Evolutionary conservation across 2,797 vertebrate genomes (phyloP).

Genomic region (Malacoraja senta): DNA sequence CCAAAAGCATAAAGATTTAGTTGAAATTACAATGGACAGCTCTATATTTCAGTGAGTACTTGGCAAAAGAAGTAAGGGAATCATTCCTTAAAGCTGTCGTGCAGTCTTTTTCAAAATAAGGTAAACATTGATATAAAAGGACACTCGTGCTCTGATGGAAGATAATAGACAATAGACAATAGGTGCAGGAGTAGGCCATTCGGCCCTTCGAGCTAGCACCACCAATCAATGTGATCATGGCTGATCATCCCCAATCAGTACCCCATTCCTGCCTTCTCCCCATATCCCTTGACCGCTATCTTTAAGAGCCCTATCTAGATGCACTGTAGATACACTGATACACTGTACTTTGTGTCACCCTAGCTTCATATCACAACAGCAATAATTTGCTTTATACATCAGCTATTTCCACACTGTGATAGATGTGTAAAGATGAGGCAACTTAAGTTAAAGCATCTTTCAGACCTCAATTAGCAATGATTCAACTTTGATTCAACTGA

Average conservation of each 20-base stretch:
- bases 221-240: too few species aligned
- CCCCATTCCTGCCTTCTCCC: too few species aligned
- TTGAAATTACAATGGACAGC: not conserved
- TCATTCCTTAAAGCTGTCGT: not conserved
- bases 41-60: not conserved
- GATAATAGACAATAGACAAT: too few species aligned
- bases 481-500: slow-evolving; percentile 11
- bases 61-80: not conserved
- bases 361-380: not conserved
- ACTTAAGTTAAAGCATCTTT: not conserved
- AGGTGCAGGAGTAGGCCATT: too few species aligned
- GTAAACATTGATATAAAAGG: not conserved
- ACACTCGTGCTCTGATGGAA: not conserved
- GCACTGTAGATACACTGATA: not conserved
- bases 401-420: not conserved
- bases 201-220: too few species aligned
- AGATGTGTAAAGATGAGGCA: not conserved
- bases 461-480: not conserved
- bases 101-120: not conserved
- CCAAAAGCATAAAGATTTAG: not conserved
- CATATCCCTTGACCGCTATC: too few species aligned
- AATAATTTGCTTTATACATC: not conserved
- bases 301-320: too few species aligned
- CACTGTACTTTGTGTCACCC: not conserved
- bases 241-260: too few species aligned